These are phyloP conservation scores for Myrmophylax atrothorax DNA, from an alignment of 2,113 vertebrate species.

Conservation along the genomic window DNA sequence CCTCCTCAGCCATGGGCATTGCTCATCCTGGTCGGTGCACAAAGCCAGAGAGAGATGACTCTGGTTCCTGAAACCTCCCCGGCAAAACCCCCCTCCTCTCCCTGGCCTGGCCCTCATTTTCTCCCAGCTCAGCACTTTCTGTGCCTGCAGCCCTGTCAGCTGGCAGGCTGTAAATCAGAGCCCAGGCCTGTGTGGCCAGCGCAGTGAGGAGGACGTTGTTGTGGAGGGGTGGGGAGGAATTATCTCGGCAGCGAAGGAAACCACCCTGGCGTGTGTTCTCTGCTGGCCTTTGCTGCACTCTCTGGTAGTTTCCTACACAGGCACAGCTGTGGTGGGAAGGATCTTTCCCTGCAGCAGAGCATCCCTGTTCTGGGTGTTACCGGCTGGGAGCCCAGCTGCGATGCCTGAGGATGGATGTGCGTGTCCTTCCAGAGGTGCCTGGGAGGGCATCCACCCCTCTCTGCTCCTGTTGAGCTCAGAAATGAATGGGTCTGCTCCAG, in stretches of 20 bases:
- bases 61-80: neutral
- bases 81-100: neutral
- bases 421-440: fast-evolving
- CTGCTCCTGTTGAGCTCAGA: neutral
- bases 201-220: neutral
- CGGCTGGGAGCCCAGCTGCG: fast-evolving
- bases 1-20: fast-evolving
- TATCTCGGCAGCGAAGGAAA: neutral
- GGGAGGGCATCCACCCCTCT: fast-evolving
- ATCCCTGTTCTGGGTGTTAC: fast-evolving
- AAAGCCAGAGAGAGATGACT: neutral
- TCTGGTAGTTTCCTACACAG: fast-evolving
- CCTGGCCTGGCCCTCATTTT: neutral
- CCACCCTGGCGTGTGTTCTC: neutral
- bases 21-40: fast-evolving
- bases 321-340: neutral
- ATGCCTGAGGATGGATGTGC: fast-evolving
- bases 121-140: neutral
- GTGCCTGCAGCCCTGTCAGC: neutral
- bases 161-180: conserved; percentile 32
- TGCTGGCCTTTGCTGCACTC: neutral
- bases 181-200: neutral
- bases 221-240: neutral
- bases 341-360: neutral
- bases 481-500: fast-evolving